phyloP scores from a whole-genome alignment of 1,140 invertebrate genomes.

The Ephestia elutella region DNA sequence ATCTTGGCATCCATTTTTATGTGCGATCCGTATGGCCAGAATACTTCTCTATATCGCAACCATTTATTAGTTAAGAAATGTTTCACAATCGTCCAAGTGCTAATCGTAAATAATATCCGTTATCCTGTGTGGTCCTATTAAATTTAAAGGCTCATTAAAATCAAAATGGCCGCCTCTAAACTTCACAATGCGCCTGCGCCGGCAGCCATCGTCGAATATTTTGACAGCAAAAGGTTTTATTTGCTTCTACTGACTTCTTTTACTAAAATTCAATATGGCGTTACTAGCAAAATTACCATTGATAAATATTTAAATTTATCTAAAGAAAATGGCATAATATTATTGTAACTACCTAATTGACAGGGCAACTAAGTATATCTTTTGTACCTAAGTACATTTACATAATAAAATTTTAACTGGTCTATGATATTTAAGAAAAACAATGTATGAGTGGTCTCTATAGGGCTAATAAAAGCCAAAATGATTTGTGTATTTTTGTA shows the following conservation, averaged over 20 bases:
- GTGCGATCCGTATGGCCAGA: too few relatives aligned
- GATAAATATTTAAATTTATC: not conserved
- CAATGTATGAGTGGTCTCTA: too few relatives aligned
- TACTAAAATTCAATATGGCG: not conserved
- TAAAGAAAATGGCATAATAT: not conserved
- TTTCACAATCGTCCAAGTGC: not conserved
- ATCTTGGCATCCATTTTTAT: too few relatives aligned
- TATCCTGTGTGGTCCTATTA: not conserved
- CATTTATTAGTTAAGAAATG: too few relatives aligned
- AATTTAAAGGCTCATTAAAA: not conserved
- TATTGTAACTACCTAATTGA: too few relatives aligned
- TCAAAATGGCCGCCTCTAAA: not conserved
- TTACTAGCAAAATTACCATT: not conserved
- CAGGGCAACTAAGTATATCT: too few relatives aligned
- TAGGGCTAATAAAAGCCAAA: too few relatives aligned
- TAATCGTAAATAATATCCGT: not conserved
- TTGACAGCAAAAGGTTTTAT: conserved; percentile 4
- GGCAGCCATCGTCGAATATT: not conserved
- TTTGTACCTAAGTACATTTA: too few relatives aligned
- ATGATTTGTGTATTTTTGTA: too few relatives aligned
- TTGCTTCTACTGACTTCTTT: not conserved
- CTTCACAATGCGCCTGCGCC: not conserved
- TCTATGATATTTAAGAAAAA: too few relatives aligned
- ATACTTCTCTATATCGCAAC: too few relatives aligned
- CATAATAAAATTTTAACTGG: too few relatives aligned